Base-by-base conservation (phyloP, 2,888 invertebrate genomes). In the Lottia gigantea region DNA sequence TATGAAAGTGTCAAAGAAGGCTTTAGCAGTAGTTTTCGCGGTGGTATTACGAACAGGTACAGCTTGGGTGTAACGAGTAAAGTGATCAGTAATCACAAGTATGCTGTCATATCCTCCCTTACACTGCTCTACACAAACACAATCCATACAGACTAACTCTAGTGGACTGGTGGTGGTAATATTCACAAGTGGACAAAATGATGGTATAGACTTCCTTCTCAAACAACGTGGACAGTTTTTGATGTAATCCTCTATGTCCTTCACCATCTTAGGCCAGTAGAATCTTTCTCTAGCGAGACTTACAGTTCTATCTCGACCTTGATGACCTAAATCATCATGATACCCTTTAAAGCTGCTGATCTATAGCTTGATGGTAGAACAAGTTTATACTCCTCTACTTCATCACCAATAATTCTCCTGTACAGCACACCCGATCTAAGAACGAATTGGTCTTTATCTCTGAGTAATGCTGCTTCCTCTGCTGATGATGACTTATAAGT, bases 291-390 rank as follows among this genome's bases (percentile, higher is more conserved):
- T 47, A 16, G 71, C 73, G 14, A 76, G 46, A 19, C 61, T 45
- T 12, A 76, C 25, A 7, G 72, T 67, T 46, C 74, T 49, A 14
- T 75, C 75, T 40, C 25, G 23, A 40, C 75, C 75, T 31, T 73
- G 65, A 67, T 77, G 77, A 16, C 74, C 75, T 73, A 77, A 71
- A 23, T 72, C 71, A 45, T 73, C 66, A 62, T 77, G 77, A 75
- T 55, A n/a, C 71, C 64, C 11, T 71, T n/a, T 12, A 67, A 16
- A 1, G 71, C 72, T 7, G 46, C 14, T 16, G 19, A 11, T 8
- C 55, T 66, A 14, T 67, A 68, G 64, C 64, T 49, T 25, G 26
- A n/a, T 25, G 74, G 75, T 8, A 72, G 25, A 3, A 77, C 71
- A 15, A 75, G 45, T 64, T 74, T 75, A 45, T 64, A 25, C 6